Conservation (phyloP, 2,113 vertebrate genomes). For the Phrynosoma platyrhinos region DNA sequence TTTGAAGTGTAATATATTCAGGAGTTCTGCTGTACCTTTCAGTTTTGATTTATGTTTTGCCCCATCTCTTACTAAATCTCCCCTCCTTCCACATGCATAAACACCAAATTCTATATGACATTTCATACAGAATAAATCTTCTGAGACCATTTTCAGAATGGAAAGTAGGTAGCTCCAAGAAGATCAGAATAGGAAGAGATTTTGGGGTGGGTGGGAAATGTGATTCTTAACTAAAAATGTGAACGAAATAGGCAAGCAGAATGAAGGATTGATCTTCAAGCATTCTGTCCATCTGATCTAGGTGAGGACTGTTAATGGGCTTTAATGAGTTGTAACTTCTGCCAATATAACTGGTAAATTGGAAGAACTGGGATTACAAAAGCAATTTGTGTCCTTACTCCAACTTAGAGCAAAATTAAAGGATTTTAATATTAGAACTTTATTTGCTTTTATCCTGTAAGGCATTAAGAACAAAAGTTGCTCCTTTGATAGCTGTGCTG, state of each 20-base stretch:
- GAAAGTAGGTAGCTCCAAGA: neutral
- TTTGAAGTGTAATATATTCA: neutral
- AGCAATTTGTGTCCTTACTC: neutral
- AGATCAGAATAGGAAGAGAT: no score
- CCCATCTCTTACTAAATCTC: neutral
- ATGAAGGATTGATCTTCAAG: neutral
- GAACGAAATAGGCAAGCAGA: neutral
- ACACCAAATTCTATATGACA: neutral
- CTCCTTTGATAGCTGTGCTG: slow-evolving; percentile 5
- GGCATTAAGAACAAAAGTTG: neutral
- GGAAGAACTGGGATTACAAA: neutral
- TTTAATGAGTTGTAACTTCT: neutral
- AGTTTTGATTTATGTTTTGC: neutral
- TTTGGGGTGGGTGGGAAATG: neutral
- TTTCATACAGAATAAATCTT: neutral
- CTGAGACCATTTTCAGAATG: neutral
- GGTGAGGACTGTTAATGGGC: neutral
- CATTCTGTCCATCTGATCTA: neutral
- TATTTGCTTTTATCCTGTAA: slow-evolving; percentile 5
- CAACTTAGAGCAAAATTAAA: neutral
- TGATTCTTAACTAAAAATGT: neutral
- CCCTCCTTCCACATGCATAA: neutral
- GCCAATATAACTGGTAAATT: neutral
- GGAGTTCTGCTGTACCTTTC: neutral
- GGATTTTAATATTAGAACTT: neutral